Evolutionary conservation across 2,113 vertebrate species (phyloP).

Genomic region (Notarius quadriscutis): DNA sequence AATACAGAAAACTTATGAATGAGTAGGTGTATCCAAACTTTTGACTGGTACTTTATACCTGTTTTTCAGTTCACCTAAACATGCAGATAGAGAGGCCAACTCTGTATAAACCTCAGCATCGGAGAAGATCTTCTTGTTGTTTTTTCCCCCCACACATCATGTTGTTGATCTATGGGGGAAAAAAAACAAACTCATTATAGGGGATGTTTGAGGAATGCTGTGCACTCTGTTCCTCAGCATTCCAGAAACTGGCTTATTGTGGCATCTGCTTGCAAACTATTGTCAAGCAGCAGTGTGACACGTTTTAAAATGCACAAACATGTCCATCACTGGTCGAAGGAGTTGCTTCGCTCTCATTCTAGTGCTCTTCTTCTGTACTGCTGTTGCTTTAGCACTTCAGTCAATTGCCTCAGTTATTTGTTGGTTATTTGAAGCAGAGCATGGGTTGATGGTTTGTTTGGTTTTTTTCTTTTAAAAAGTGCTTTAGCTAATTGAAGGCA

Average conservation of each 20-base stretch:
- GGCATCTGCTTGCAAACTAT: conserved; percentile 13
- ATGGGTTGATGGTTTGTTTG: neutral
- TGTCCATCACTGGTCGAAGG: neutral
- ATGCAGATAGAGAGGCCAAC: neutral
- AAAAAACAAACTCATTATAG: neutral
- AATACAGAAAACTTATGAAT: too few relatives aligned
- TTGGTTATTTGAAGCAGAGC: too few relatives aligned
- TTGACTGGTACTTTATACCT: neutral
- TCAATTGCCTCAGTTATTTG: too few relatives aligned
- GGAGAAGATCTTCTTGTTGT: neutral
- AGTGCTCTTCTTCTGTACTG: neutral
- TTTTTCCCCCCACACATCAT: neutral
- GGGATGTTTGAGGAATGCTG: conserved; percentile 61
- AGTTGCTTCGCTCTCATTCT: neutral
- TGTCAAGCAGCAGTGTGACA: conserved; percentile 24
- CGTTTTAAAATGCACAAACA: neutral
- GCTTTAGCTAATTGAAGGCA: neutral
- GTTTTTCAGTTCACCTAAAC: neutral
- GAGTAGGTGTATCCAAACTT: too few relatives aligned
- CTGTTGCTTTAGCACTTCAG: neutral
- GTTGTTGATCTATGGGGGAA: neutral
- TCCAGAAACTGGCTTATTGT: conserved; percentile 52
- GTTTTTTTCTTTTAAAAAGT: neutral
- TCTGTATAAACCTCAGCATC: neutral
- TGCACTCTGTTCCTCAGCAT: conserved; percentile 66